Evolutionary conservation across 2,888 invertebrate species (phyloP).

Genomic region (Drosophila neotestacea): DNA sequence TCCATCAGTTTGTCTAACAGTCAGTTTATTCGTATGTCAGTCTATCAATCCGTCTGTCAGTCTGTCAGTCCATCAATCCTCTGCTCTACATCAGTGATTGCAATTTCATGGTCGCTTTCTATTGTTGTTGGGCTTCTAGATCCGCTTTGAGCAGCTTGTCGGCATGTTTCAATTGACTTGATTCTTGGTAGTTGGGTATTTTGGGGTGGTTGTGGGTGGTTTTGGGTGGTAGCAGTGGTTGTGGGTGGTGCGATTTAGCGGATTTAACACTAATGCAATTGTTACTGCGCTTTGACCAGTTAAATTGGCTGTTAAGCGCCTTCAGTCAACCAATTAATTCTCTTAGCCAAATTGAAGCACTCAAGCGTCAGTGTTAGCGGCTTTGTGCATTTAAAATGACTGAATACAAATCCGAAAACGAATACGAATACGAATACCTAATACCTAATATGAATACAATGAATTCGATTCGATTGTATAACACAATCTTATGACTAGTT

Average conservation of each 20-base stretch:
- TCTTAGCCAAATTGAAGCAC: constrained; percentile 5
- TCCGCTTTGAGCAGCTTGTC: constrained; percentile 38
- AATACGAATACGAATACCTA: too few species aligned
- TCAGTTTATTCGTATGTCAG: constrained; percentile 8
- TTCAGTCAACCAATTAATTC: constrained; percentile 40
- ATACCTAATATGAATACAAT: constrained; percentile 6
- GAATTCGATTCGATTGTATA: constrained; percentile 11
- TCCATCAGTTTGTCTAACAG: background rate
- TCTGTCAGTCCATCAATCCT: constrained; percentile 33
- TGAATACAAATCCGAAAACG: background rate
- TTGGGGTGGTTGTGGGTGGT: too few species aligned
- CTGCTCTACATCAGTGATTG: constrained; percentile 27
- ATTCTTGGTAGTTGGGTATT: background rate
- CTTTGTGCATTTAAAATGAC: constrained; percentile 31
- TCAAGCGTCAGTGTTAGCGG: constrained; percentile 20
- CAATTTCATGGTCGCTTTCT: constrained; percentile 38
- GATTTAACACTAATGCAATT: constrained; percentile 53
- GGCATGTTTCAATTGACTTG: constrained; percentile 40
- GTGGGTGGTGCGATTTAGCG: constrained; percentile 26
- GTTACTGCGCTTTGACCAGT: constrained; percentile 27
- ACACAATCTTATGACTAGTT: background rate
- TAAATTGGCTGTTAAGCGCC: constrained; percentile 25
- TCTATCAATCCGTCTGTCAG: background rate
- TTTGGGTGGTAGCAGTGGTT: background rate
- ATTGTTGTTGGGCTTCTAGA: constrained; percentile 38